Base-by-base conservation (phyloP, 2,797 vertebrate genomes). In the Eleutherodactylus coqui region DNA sequence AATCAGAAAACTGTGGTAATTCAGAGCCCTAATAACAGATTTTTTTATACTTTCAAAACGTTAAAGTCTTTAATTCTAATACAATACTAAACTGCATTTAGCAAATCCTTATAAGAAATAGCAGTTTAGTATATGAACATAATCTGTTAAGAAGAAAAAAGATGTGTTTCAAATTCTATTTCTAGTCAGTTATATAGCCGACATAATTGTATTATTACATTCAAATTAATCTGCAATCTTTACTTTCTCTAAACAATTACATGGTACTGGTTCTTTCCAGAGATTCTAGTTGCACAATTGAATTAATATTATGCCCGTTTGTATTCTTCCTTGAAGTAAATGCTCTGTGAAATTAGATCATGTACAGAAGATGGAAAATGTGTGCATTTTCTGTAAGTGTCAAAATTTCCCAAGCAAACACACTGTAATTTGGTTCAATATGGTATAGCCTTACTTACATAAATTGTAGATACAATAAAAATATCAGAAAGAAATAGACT, bases 281-380 rank as follows among this genome's bases (percentile, higher is more conserved):
- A 83, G 75, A 45, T 73, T 60, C 49, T 58, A 62, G 58, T 45
- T 72, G 41, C 60, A 86, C 51, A 86, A 73, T 83, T 87, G 64
- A 87, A 87, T 83, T 87, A 77, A 87, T 83, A 87, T 82, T 87
- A 83, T 77, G 75, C 75, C 41, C 83, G 64, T 79, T 75, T 83
- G 75, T 87, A 79, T 79, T 87, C 27, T 79, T 73, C 72, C 73
- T 79, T 78, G 73, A 79, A 73, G 85, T 83, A 87, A 87, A 87
- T 87, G 85, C 75, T 72, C 85, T 87, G 85, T 87, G 85, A 87
- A 87, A 87, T 87, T 87, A 83, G 85, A 87, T 87, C 81, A 87
- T 87, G 85, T 83, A 87, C 69, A 87, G 49, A 51, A 82, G 72
- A 87, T 87, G 81, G 75, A 87, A 83, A 83, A 87, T 83, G 77